Evolutionary conservation across 2,797 vertebrate species (phyloP).

Genomic region (Chlorospingus semifuscus): DNA sequence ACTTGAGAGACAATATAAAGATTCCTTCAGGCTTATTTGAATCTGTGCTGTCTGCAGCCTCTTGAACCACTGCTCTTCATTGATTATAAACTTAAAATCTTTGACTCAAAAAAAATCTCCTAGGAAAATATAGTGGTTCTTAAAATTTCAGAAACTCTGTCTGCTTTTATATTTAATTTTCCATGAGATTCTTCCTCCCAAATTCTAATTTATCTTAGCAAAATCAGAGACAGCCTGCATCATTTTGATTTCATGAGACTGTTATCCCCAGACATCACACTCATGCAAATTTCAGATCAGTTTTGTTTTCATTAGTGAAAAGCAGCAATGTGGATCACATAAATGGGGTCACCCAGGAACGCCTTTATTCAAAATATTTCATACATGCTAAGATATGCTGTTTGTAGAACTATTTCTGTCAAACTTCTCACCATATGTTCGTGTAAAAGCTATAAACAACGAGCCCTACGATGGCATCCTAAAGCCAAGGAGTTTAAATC

Average conservation of each 20-base stretch:
- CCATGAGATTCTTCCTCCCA: background rate
- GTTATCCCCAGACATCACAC: background rate
- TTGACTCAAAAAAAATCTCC: constrained; percentile 12
- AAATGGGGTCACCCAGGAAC: constrained; percentile 1
- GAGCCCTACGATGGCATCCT: background rate
- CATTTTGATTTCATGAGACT: constrained; percentile 42
- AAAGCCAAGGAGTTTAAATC: constrained; percentile 12
- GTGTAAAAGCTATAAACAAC: background rate
- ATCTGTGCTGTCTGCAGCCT: background rate
- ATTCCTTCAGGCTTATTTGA: constrained; percentile 33
- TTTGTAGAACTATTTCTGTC: background rate
- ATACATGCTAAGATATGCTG: background rate
- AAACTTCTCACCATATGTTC: constrained; percentile 25
- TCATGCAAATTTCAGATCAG: constrained; percentile 57
- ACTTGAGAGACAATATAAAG: background rate
- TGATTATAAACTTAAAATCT: constrained; percentile 32
- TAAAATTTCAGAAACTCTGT: constrained; percentile 29
- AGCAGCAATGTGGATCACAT: background rate
- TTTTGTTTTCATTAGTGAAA: constrained; percentile 50
- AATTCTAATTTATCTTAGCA: background rate
- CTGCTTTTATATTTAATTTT: constrained; percentile 35
- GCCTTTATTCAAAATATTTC: constrained; percentile 19
- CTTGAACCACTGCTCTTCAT: background rate
- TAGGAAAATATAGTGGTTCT: constrained; percentile 36
- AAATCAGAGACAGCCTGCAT: constrained; percentile 26